Percentiles rank a stretch among this genome's conserved stretches.
Conservation (phyloP, 2,113 vertebrate species). For the Corydoras maculifer region DNA sequence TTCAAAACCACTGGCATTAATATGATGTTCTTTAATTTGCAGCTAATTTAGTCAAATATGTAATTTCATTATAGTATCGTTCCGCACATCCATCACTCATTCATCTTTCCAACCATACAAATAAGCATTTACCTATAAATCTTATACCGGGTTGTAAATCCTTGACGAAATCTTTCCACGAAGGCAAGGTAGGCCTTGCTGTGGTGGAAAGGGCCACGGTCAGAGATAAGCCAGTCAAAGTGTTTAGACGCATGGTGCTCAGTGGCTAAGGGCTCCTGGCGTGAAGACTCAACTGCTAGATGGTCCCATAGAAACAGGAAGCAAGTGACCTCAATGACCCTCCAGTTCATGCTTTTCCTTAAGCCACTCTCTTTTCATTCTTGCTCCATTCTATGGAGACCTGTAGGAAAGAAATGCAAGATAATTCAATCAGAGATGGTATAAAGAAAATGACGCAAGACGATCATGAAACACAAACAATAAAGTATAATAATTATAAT, state of each 20-base stretch:
- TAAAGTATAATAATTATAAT: too few species aligned
- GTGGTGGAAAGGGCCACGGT: slow-evolving; percentile 99
- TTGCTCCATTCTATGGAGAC: slow-evolving; percentile 99
- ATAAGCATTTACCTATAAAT: slow-evolving; percentile 86
- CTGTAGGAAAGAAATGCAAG: slow-evolving; percentile 51
- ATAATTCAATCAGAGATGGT: too few species aligned
- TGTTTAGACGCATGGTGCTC: slow-evolving; percentile 99
- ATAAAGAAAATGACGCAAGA: too few species aligned
- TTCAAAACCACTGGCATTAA: not conserved
- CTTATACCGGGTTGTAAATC: slow-evolving; percentile 99
- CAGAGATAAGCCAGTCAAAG: slow-evolving; percentile 99
- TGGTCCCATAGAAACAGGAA: slow-evolving; percentile 99
- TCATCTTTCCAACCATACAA: too few species aligned
- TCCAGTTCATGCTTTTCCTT: slow-evolving; percentile 99
- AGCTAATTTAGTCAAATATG: too few species aligned
- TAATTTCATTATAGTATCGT: too few species aligned
- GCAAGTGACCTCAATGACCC: slow-evolving; percentile 99
- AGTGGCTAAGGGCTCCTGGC: slow-evolving; percentile 86
- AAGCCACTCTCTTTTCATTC: slow-evolving; percentile 99
- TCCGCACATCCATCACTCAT: too few species aligned
- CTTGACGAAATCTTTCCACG: slow-evolving; percentile 99
- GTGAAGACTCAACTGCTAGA: slow-evolving; percentile 96
- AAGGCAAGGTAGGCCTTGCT: slow-evolving; percentile 98
- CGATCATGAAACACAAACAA: too few species aligned
- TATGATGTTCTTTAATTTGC: too few species aligned